Evolutionary conservation across 92 coral and sea anemone genomes (phyloP), one percentile per base, ranked within the genome.

Genomic region (Porites rus): DNA sequence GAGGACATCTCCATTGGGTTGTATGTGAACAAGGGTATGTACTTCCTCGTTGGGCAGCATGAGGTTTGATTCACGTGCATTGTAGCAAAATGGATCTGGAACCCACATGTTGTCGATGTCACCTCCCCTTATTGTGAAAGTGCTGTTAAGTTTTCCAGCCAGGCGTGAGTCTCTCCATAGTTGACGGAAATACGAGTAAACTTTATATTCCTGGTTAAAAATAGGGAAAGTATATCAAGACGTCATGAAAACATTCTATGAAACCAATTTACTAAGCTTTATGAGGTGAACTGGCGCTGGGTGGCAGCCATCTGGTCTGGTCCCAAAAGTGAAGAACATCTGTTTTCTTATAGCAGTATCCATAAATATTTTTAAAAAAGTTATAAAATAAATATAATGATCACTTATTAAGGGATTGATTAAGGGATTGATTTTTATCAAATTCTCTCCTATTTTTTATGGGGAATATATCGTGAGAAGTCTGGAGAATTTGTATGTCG

Each of bases 1-100:
- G 14, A 74, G n/a, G 22, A 94, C 64, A 10, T 88, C 77, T 4
- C 98, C 98, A 78, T 21, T 66, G 4, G 91, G 77, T 1, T 78
- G 13, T 6, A 94, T 70, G 17, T 75, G 65, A 24, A 92, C 82
- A 88, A 83, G 83, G 82, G 92, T 94, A 56, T 94, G 82, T 11
- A 84, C 60, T 28, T 94, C 95, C 3, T 79, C 87, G 25, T 94
- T 89, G 0, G 95, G 82, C 69, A 90, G 72, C 68, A 87, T 89
- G 25, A 94, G 84, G 31, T 85, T 90, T 18, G 95, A 74, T 60
- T 94, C 93, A 18, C 95, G 84, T n/a, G 97, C 97, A 69, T 94
- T 94, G 20, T 79, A 84, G 62, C 95, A 92, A 65, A 64, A 94
- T 3, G 97, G 92, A 43, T 94, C 97, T 16, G 97, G 97, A 8